Base-by-base conservation (phyloP, 1,140 invertebrate genomes). In the Tetramorium alpestre region DNA sequence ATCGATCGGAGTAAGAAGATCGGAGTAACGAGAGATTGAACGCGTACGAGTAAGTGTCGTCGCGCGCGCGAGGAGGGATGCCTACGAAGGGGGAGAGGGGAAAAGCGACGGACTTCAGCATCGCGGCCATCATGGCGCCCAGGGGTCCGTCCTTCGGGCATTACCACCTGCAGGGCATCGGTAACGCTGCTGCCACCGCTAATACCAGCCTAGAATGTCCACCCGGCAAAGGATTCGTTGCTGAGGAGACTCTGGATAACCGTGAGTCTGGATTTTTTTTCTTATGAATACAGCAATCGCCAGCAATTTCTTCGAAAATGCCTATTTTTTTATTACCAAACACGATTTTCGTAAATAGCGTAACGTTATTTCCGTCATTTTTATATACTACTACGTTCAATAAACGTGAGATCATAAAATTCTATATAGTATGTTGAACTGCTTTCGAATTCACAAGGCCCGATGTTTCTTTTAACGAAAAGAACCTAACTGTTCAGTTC, bases 71-170 rank as follows among this genome's bases (percentile, higher is more conserved):
- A 96, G 90, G 94, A 95, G 94, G 93, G 88, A 96, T 96, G 95
- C 95, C 94, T 91, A 94, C 95, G 67, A 96, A 96, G 92, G 94
- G 94, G 84, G 95, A 95, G 91, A 94, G 94, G 91, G 93, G 94
- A 88, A 95, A 95, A 93, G 96, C 96, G 93, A 97, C 96, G 78
- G 96, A 97, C 94, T 97, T 97, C 96, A 98, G 98, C 86, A 99
- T 99, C 92, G 98, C 98, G 44, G 98, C 98, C 64, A 97, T 97
- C 92, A 97, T 97, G 96, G 96, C 96, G 92, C 95, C 95, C 93
- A 96, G 94, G 94, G 94, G 94, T 93, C 94, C 95, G 92, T 93
- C 94, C 92, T 95, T 95, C 92, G 94, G 93, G 88, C 94, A 95
- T 93, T 95, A 95, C 93, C 94, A 95, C 92, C 94, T 94, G 93